Evolutionary conservation across 1,140 invertebrate species (phyloP).

Genomic region (Drosophila triauraria): DNA sequence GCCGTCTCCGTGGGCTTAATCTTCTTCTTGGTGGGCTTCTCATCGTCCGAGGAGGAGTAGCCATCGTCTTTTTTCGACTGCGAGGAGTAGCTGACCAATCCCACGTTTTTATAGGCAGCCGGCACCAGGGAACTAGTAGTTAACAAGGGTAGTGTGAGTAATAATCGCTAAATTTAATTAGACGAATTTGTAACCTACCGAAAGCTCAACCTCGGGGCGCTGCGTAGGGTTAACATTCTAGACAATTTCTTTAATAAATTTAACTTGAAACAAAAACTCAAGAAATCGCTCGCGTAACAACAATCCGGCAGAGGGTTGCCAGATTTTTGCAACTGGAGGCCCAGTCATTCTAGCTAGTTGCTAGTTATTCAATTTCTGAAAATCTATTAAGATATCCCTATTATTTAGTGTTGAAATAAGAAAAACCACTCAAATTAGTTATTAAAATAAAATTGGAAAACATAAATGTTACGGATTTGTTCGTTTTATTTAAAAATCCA

Average conservation of each 20-base stretch:
- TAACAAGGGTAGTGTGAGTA: neutral
- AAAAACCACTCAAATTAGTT: too few relatives aligned
- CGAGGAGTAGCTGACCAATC: constrained; percentile 39
- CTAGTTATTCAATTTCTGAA: too few relatives aligned
- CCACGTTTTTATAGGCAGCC: constrained; percentile 68
- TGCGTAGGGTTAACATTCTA: constrained; percentile 57
- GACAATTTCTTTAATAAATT: constrained; percentile 57
- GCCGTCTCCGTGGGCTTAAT: constrained; percentile 57
- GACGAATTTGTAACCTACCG: constrained; percentile 16
- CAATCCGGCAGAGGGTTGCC: constrained; percentile 35
- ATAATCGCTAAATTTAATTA: neutral
- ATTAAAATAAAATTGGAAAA: too few relatives aligned
- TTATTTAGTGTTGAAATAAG: neutral
- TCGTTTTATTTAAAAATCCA: neutral
- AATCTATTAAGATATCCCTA: neutral
- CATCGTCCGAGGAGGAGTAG: constrained; percentile 68
- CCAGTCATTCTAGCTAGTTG: neutral
- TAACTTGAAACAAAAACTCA: constrained; percentile 32
- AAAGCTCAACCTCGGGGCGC: constrained; percentile 37
- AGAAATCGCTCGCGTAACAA: constrained; percentile 72
- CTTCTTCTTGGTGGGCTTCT: constrained; percentile 62
- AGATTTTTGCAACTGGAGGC: neutral
- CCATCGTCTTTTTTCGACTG: constrained; percentile 70
- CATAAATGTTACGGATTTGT: too few relatives aligned
- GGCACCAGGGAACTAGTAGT: constrained; percentile 52